Evolutionary conservation across 1,140 invertebrate genomes (phyloP).

Genomic region (Neelides sp.): DNA sequence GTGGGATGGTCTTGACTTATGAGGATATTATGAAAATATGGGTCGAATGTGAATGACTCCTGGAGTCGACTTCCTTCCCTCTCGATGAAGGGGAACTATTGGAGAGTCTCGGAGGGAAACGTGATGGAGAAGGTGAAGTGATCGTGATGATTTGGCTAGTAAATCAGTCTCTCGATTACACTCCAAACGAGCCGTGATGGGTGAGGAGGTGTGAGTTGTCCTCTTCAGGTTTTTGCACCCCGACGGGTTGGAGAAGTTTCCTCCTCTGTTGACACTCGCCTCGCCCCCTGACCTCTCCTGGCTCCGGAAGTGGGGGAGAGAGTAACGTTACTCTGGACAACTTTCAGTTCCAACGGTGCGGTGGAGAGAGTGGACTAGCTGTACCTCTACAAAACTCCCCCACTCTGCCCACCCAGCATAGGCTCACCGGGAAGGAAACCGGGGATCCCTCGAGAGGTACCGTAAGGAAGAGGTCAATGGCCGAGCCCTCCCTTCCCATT

Average conservation of each 20-base stretch:
- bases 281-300: conserved; percentile 7
- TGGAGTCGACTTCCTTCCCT: too few relatives aligned
- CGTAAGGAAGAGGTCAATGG: conserved; percentile 20
- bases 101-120: conserved; percentile 3
- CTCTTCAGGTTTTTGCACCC: conserved; percentile 23
- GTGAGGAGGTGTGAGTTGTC: too few relatives aligned
- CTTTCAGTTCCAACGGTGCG: too few relatives aligned
- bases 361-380: too few relatives aligned
- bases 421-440: neutral
- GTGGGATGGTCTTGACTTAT: neutral
- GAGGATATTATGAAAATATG: conserved; percentile 12
- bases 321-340: too few relatives aligned
- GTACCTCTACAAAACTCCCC: too few relatives aligned
- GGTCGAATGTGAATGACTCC: conserved; percentile 31
- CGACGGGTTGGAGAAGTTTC: conserved; percentile 5
- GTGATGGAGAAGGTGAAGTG: conserved; percentile 15
- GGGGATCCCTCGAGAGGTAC: conserved; percentile 13
- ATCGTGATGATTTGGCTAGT: conserved; percentile 18
- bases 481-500: conserved; percentile 15
- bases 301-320: too few relatives aligned
- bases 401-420: neutral
- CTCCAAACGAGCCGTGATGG: conserved; percentile 7
- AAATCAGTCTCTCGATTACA: conserved; percentile 16
- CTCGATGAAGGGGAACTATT: neutral
- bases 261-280: neutral